Evolutionary conservation across 2,888 invertebrate genomes (phyloP).

Genomic region (Sinotaia quadrata): DNA sequence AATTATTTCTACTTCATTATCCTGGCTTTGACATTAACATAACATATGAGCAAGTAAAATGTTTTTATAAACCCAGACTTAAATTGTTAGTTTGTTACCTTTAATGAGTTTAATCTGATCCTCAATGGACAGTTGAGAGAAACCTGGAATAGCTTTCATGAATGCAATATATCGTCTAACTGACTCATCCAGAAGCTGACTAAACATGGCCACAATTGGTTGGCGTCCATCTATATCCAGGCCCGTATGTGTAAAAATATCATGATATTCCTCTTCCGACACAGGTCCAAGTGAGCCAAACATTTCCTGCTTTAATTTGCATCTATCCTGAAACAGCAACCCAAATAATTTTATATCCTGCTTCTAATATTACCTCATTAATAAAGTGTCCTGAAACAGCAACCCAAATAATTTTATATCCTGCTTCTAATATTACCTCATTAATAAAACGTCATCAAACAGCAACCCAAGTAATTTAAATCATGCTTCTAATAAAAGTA

Average conservation of each 20-base stretch:
- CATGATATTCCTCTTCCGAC: constrained; percentile 32
- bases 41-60: no score
- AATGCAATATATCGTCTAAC: constrained; percentile 10
- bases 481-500: no score
- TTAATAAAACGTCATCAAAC: constrained; percentile 27
- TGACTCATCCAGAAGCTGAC: constrained; percentile 4
- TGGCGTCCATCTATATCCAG: constrained; percentile 33
- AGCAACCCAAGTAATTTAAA: neutral
- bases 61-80: no score
- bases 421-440: no score
- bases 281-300: constrained; percentile 30
- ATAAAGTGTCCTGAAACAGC: constrained; percentile 24
- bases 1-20: no score
- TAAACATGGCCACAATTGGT: neutral
- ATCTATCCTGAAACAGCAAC: constrained; percentile 21
- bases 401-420: neutral
- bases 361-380: neutral
- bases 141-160: constrained; percentile 17
- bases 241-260: constrained; percentile 29
- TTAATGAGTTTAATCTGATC: constrained; percentile 15
- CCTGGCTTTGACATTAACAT: no score
- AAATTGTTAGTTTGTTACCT: no score
- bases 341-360: neutral
- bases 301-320: constrained; percentile 24
- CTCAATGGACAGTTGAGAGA: constrained; percentile 13